phyloP scores from a whole-genome alignment of 1,140 invertebrate species.

The Potamilus streckersoni region DNA sequence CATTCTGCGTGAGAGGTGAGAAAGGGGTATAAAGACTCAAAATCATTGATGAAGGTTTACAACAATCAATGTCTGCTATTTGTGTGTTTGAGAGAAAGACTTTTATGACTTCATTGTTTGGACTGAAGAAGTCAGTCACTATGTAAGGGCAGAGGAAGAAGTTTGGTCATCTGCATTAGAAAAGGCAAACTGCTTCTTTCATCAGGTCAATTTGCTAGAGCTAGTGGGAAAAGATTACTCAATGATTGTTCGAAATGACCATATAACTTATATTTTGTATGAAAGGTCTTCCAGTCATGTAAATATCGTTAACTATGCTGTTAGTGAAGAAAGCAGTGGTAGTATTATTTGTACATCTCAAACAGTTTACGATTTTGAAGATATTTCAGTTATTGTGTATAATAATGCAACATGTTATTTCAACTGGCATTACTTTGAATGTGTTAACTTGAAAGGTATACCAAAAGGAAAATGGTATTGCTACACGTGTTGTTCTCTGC shows the following conservation, averaged over 20 bases:
- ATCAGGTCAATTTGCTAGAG: neutral
- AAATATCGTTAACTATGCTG: too few relatives aligned
- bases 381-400: too few relatives aligned
- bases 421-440: too few relatives aligned
- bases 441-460: too few relatives aligned
- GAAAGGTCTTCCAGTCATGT: too few relatives aligned
- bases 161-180: neutral
- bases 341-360: too few relatives aligned
- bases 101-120: neutral
- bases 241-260: neutral
- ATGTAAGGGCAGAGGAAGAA: neutral
- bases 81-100: neutral
- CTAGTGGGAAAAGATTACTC: neutral
- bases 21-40: neutral
- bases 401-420: too few relatives aligned
- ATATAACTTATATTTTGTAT: neutral
- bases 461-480: too few relatives aligned
- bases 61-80: neutral
- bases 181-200: neutral
- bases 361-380: neutral
- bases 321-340: too few relatives aligned
- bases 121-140: neutral
- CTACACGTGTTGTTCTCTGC: too few relatives aligned
- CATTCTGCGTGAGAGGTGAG: neutral
- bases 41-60: neutral